Evolutionary conservation across 2,888 invertebrate genomes (phyloP), one percentile per base, ranked within the genome.

Genomic region (Eupithecia abbreviata): DNA sequence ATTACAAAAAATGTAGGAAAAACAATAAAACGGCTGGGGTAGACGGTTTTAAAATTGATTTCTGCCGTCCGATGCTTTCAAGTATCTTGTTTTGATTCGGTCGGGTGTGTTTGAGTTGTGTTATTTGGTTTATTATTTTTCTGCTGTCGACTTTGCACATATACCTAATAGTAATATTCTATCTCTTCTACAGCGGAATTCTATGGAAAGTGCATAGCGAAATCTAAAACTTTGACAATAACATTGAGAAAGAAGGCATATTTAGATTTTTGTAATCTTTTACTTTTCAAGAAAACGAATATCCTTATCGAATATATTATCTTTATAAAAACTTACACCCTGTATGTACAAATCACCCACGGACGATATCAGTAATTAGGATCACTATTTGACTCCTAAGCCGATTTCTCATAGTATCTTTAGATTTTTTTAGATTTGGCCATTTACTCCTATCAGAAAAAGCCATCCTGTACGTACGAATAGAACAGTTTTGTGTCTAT

Each of bases 1-100:
- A 95, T 95, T 95, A 95, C 93, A 93, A 94, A 94, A 95, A 94
- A 92, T 90, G 90, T 79, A 84, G 90, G 92, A 92, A 93, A 93
- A 95, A 94, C 94, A 94, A 94, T 94, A 93, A 95, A 94, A 91
- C 82, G 83, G 83, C 84, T 85, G 87, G 87, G 87, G 87, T 86
- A 90, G 90, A 90, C 89, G 88, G 80, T 69, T 92, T 92, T 92
- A 92, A 93, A 93, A 91, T 92, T 92, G 90, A 91, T 91, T 90
- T 87, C 83, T 79, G 85, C 79, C 83, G 84, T 84, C 84, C 79
- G 81, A 84, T 83, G 83, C 78, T 74, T 77, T 83, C 82, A 74
- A 76, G 72, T 76, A 71, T 75, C 73, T 69, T 72, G 75, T 18
- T 70, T 74, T 73, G 65, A 73, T 45, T 49, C 73, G 10, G 65